These are phyloP conservation scores for Deilephila porcellus DNA, from an alignment of 2,888 invertebrate species.

Conservation along the genomic window DNA sequence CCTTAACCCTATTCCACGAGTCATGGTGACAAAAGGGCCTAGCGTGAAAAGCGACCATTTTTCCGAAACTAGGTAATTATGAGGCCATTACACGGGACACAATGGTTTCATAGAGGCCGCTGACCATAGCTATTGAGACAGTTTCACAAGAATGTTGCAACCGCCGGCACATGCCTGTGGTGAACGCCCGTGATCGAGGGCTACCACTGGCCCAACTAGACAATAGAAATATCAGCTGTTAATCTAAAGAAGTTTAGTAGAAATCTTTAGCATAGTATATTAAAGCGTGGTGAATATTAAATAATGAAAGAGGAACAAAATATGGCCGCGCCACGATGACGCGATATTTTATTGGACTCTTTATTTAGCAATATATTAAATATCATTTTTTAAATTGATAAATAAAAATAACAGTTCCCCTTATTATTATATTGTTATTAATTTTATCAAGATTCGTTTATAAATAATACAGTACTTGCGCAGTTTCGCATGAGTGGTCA, in stretches of 20 bases:
- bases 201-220: background rate
- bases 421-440: no score
- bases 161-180: conserved; percentile 49
- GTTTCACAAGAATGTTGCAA: conserved; percentile 62
- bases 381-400: no score
- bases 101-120: conserved; percentile 61
- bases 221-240: background rate
- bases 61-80: conserved; percentile 6
- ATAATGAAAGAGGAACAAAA: no score
- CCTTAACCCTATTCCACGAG: background rate
- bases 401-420: no score
- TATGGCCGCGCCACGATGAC: no score
- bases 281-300: no score
- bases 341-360: no score
- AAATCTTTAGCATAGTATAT: no score
- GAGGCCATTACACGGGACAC: conserved; percentile 41
- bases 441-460: no score
- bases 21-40: conserved; percentile 1
- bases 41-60: conserved; percentile 1
- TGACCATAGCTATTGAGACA: conserved; percentile 62
- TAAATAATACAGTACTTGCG: no score
- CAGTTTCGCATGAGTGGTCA: background rate
- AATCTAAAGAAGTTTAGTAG: no score
- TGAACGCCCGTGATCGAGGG: conserved; percentile 35
- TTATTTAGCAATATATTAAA: no score